A percentile compares a stretch with the other conserved stretches of the same genome.
Evolutionary conservation across 1,140 invertebrate species (phyloP).

Genomic region (Megathymus violae): DNA sequence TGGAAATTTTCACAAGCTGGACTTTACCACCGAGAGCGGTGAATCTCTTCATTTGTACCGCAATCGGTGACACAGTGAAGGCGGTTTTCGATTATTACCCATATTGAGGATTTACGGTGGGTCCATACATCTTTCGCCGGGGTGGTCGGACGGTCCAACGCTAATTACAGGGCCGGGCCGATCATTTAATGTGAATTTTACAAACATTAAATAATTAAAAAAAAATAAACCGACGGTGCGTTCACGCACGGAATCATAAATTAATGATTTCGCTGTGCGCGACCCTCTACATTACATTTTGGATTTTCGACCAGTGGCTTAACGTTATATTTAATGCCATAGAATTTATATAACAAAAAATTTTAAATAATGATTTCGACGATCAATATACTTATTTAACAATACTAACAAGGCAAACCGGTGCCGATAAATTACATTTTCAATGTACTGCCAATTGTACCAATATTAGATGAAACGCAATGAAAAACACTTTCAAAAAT

Average conservation of each 20-base stretch:
- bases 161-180: slow-evolving; percentile 74
- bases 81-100: slow-evolving; percentile 63
- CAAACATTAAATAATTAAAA: slow-evolving; percentile 77
- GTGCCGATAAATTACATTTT: not conserved
- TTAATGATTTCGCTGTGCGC: slow-evolving; percentile 51
- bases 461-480: not conserved
- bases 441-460: not conserved
- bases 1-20: slow-evolving; percentile 29
- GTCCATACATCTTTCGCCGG: slow-evolving; percentile 59
- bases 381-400: not conserved
- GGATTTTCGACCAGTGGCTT: slow-evolving; percentile 12
- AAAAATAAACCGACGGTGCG: slow-evolving; percentile 57
- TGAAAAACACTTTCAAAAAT: not conserved
- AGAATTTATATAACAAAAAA: too few relatives aligned
- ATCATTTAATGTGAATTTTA: slow-evolving; percentile 75
- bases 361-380: not conserved
- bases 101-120: slow-evolving; percentile 58
- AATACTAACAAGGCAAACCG: not conserved
- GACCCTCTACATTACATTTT: slow-evolving; percentile 6
- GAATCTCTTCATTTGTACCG: slow-evolving; percentile 70
- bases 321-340: slow-evolving; percentile 5
- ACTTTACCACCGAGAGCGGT: slow-evolving; percentile 26
- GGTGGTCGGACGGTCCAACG: slow-evolving; percentile 58
- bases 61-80: slow-evolving; percentile 55
- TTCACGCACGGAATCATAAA: slow-evolving; percentile 71